Evolutionary conservation across 53 echinoderm and acorn worm species (phyloP).

Genomic region (Paracentrotus lividus): DNA sequence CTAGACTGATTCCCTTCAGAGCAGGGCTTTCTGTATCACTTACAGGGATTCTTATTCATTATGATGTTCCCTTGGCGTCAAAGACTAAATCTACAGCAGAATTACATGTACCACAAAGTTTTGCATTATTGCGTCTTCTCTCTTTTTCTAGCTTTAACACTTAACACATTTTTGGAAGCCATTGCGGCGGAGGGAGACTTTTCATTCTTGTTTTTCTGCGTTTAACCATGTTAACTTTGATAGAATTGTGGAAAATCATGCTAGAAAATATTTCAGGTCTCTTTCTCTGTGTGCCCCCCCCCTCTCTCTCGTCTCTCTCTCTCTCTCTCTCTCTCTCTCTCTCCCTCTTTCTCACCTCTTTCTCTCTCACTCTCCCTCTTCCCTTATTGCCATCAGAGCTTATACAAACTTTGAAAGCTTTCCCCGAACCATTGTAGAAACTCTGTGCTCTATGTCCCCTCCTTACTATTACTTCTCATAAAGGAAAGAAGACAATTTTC

Average conservation of each 20-base stretch:
- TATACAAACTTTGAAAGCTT: neutral
- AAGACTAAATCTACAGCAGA: neutral
- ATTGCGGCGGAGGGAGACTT: no score
- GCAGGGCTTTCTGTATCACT: neutral
- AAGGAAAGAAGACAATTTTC: neutral
- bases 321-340: neutral
- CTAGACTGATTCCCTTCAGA: neutral
- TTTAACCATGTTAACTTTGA: no score
- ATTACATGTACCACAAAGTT: neutral
- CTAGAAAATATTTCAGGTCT: no score
- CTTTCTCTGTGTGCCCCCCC: neutral
- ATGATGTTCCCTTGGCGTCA: neutral
- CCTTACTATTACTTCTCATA: neutral
- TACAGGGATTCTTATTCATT: slow-evolving; percentile 12
- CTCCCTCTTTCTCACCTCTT: neutral
- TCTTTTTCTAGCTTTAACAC: no score
- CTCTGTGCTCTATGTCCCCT: neutral
- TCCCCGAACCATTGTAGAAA: neutral
- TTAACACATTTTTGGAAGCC: no score
- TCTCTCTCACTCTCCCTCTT: neutral
- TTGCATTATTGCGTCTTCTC: neutral
- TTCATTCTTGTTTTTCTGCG: no score
- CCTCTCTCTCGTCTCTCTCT: no score
- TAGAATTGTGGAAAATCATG: neutral
- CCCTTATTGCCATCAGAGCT: neutral